Percentiles rank a stretch among this genome's conserved stretches.
Evolutionary conservation across 2,797 vertebrate genomes (phyloP).

Genomic region (Chrysocyon brachyurus): DNA sequence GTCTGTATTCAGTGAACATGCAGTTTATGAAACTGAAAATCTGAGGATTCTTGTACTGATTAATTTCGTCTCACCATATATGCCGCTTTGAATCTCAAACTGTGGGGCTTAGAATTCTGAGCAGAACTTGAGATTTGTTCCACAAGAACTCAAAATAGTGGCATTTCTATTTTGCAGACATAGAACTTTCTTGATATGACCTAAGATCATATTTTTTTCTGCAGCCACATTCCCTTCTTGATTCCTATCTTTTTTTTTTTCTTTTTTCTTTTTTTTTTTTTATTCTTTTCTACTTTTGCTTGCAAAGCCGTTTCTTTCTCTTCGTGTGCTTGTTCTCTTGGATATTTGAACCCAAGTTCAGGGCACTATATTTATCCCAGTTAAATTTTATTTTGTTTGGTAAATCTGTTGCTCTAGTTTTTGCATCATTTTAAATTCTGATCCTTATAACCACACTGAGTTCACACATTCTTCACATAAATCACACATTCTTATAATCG

Average conservation of each 20-base stretch:
- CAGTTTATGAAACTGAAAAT: constrained; percentile 40
- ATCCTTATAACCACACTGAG: background rate
- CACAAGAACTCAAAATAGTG: constrained; percentile 17
- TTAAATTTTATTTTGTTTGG: constrained; percentile 55
- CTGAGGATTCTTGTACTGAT: background rate
- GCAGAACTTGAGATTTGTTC: constrained; percentile 54
- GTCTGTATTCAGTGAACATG: background rate
- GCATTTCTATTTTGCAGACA: background rate
- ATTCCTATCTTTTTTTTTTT: background rate
- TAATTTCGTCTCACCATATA: constrained; percentile 20
- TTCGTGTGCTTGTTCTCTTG: background rate
- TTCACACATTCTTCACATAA: no score
- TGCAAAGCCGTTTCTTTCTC: background rate
- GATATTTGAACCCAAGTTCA: constrained; percentile 18
- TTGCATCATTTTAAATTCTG: constrained; percentile 40
- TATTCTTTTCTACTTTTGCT: background rate
- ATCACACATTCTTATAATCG: background rate
- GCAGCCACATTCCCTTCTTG: background rate
- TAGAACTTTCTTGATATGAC: background rate
- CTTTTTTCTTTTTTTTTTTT: background rate
- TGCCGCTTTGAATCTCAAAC: background rate
- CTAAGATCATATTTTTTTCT: background rate
- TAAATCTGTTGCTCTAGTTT: constrained; percentile 25
- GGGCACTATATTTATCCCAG: background rate
- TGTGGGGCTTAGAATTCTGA: constrained; percentile 39